Evolutionary conservation across 2,113 vertebrate species (phyloP), one percentile per base, ranked within the genome.

Genomic region (Sebastes schlegelii): DNA sequence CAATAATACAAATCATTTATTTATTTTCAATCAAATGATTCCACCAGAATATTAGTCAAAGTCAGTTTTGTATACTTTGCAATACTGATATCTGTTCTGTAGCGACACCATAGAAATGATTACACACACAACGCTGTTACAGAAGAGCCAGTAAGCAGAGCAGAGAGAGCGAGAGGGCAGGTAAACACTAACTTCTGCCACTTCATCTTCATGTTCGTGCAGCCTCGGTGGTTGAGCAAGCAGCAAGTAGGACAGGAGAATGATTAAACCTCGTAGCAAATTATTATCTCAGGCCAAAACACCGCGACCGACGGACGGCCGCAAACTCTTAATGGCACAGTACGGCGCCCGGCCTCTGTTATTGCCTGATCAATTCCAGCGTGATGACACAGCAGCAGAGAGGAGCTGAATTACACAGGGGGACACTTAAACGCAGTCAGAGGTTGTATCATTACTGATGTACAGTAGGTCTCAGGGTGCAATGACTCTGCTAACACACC

Each of bases 341-440:
- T 10, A 9, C 40, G 16, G 4, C 2, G 26, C 19, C 12, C 51
- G 1, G 79, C n/a, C 34, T 34, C 34, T 74, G 80, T 86, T 84
- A 74, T 67, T 87, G 86, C 48, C 78, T 48, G 64, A 79, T 84
- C 67, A 74, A 72, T 77, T 75, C 51, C 43, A 3, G 46, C 68
- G 8, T 88, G 87, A 89, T 93, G 87, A 91, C 89, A 70, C 88
- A 87, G 87, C 87, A 78, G 79, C 49, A 10, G 83, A 63, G 45
- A 12, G 67, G 48, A 63, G 87, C 55, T 42, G 60, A 62, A 11
- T 58, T 48, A 70, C 83, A 67, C 87, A 75, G 52, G 88, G 34
- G 77, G 83, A 80, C 75, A 72, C 69, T 79, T 49, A 46, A 26
- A 46, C 0, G 77, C 57, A 78, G 73, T 12, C 68, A 17, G 46